Percentiles rank a stretch among this genome's conserved stretches.
Conservation (phyloP, 2,888 invertebrate genomes). For the Zhengitettix transpicula region DNA sequence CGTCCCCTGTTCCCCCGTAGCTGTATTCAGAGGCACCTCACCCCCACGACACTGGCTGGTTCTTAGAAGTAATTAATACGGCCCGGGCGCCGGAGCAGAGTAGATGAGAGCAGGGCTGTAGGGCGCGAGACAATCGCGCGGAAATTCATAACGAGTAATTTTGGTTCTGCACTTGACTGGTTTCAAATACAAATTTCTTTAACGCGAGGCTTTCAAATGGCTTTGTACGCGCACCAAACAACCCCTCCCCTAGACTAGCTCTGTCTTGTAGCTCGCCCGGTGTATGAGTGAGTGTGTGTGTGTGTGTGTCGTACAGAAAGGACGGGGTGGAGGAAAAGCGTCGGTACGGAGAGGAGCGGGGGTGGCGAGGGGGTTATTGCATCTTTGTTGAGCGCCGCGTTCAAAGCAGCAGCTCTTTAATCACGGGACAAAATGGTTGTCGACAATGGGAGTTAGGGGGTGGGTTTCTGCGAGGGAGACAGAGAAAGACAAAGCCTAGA, state of each 20-base stretch:
- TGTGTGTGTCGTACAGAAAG: not conserved
- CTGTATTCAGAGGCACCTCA: too few species aligned
- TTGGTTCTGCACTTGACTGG: slow-evolving; percentile 13
- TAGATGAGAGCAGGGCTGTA: too few species aligned
- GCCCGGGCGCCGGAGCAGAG: not conserved
- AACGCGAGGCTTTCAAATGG: not conserved
- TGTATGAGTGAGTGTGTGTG: too few species aligned
- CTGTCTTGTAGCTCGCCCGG: not conserved
- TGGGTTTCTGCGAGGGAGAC: not conserved
- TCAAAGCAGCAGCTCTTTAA: slow-evolving; percentile 7
- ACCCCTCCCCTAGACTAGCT: too few species aligned
- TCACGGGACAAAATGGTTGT: slow-evolving; percentile 10
- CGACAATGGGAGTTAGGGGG: slow-evolving; percentile 3
- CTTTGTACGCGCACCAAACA: not conserved
- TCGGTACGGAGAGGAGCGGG: not conserved
- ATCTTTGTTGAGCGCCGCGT: not conserved
- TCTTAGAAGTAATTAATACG: slow-evolving; percentile 11
- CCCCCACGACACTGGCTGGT: not conserved
- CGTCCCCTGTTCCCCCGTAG: too few species aligned
- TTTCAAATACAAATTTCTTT: slow-evolving; percentile 7
- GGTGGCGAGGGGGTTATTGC: not conserved
- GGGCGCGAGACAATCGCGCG: slow-evolving; percentile 5
- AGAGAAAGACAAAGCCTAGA: not conserved
- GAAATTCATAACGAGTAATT: slow-evolving; percentile 14
- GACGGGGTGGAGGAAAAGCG: not conserved